Conservation (phyloP, 2,113 vertebrate species). For the Ceuthmochares aereus region DNA sequence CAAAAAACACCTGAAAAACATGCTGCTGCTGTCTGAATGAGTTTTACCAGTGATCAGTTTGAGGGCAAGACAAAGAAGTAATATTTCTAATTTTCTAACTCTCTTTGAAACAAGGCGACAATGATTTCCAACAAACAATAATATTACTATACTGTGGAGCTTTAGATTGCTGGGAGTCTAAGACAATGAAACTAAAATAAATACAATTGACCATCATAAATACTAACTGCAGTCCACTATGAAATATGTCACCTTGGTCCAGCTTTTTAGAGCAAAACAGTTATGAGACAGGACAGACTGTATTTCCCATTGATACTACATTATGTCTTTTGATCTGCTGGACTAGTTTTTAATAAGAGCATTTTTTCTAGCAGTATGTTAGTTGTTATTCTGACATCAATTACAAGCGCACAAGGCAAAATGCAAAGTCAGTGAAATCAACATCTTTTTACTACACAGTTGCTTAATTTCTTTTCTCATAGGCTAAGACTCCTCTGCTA, state of each 20-base stretch:
- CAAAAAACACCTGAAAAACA: conserved; percentile 29
- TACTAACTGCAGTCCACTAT: background rate
- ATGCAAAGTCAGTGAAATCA: background rate
- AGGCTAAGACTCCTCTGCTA: background rate
- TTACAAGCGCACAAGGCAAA: background rate
- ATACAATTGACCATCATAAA: background rate
- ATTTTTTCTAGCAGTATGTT: background rate
- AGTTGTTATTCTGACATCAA: background rate
- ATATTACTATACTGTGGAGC: background rate
- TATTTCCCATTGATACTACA: background rate
- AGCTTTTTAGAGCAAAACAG: background rate
- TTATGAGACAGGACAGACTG: background rate
- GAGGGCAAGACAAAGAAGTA: background rate
- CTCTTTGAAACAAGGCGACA: background rate
- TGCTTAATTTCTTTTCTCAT: background rate
- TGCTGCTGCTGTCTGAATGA: background rate
- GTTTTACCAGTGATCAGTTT: background rate
- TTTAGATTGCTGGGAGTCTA: background rate
- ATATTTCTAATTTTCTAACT: background rate
- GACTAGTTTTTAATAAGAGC: background rate
- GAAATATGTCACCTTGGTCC: background rate
- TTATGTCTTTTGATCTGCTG: background rate
- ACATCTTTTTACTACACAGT: background rate
- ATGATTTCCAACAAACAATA: background rate
- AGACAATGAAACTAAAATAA: background rate